A percentile compares a stretch with the other conserved stretches of the same genome.
phyloP scores from a whole-genome alignment of 2,888 invertebrate species.

The Eristalis tenax region DNA sequence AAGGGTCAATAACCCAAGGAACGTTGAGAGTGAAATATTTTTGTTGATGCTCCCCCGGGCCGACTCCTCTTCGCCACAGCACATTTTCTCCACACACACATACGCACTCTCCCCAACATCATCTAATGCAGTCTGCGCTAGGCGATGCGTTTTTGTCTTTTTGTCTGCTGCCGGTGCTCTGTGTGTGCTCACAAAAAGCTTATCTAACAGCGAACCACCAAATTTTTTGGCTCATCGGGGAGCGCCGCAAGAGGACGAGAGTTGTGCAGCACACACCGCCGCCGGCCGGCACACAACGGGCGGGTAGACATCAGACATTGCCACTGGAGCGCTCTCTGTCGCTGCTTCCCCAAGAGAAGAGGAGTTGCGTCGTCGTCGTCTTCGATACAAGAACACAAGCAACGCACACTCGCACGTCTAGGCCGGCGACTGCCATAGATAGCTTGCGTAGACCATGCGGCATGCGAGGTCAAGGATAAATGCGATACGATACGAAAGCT shows the following conservation, averaged over 20 bases:
- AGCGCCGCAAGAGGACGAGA: neutral
- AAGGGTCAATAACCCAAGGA: constrained; percentile 56
- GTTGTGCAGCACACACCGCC: neutral
- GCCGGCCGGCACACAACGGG: neutral
- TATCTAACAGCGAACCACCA: constrained; percentile 23
- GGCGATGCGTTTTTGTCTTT: constrained; percentile 18
- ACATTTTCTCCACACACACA: neutral
- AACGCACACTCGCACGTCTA: neutral
- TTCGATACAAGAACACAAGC: neutral
- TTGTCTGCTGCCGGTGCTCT: constrained; percentile 19
- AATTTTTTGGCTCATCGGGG: neutral
- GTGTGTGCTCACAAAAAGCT: constrained; percentile 36
- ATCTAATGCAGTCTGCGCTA: constrained; percentile 35
- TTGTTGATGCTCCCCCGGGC: constrained; percentile 22
- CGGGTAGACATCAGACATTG: neutral
- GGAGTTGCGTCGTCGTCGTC: neutral
- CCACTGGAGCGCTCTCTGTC: neutral
- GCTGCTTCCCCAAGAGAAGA: neutral
- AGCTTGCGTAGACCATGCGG: constrained; percentile 44
- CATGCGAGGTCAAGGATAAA: constrained; percentile 65
- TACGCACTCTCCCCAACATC: constrained; percentile 21
- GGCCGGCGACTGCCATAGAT: neutral
- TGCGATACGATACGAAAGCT: constrained; percentile 39
- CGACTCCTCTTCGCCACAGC: neutral
- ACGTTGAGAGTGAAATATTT: constrained; percentile 25